Conservation (phyloP, 2,797 vertebrate species). For the Cryptoblepharus egeriae region DNA sequence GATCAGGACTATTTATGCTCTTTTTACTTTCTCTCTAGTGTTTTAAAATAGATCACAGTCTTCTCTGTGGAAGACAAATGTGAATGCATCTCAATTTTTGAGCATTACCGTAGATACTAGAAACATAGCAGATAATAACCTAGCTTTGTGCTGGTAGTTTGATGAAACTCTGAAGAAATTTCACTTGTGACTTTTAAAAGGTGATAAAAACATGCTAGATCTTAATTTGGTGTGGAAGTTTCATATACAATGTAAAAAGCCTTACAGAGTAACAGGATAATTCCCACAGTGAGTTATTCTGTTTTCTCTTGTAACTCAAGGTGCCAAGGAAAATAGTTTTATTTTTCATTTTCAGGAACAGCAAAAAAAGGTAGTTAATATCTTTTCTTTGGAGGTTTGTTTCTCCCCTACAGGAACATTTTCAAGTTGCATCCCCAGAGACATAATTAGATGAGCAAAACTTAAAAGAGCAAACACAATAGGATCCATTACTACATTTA, state of each 20-base stretch:
- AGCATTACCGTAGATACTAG: not conserved
- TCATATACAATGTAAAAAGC: slow-evolving; percentile 53
- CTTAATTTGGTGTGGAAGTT: slow-evolving; percentile 38
- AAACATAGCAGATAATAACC: slow-evolving; percentile 3
- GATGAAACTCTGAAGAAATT: slow-evolving; percentile 28
- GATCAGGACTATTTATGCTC: not conserved
- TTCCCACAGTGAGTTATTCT: slow-evolving; percentile 48
- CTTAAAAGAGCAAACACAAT: slow-evolving; percentile 59
- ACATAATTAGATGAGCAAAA: slow-evolving; percentile 63
- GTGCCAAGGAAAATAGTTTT: slow-evolving; percentile 63
- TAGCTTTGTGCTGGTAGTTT: slow-evolving; percentile 40
- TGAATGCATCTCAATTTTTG: not conserved
- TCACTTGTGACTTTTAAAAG: not conserved
- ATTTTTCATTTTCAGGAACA: slow-evolving; percentile 61
- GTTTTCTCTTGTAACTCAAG: slow-evolving; percentile 50
- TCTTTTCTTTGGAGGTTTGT: slow-evolving; percentile 41
- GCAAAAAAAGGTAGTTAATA: slow-evolving; percentile 42
- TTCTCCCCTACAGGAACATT: slow-evolving; percentile 55
- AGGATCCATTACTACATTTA: slow-evolving; percentile 54
- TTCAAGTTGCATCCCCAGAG: slow-evolving; percentile 41
- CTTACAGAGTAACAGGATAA: slow-evolving; percentile 55
- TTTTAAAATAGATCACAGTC: not conserved
- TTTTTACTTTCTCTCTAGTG: not conserved
- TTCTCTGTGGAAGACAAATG: not conserved
- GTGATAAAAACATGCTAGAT: slow-evolving; percentile 32